Evolutionary conservation across 2,113 vertebrate genomes (phyloP).

Genomic region (western clawed frog (Xenopus tropicalis)): UCB_Xtro_10.0 CM004447.2:123819001-123819500

Average conservation of each 20-base stretch:
- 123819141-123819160: conserved; percentile 97
- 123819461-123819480: conserved; percentile 22
- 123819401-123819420: conserved; percentile 87
- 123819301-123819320: conserved; percentile 84
- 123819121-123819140: conserved; percentile 97
- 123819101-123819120: conserved; percentile 99
- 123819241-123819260: conserved; percentile 67
- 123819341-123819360: conserved; percentile 83
- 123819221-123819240: conserved; percentile 95
- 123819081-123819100: conserved; percentile 98
- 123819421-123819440: conserved; percentile 96
- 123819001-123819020: too few species aligned
- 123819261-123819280: conserved; percentile 72
- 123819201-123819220: conserved; percentile 80
- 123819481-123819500: conserved; percentile 85
- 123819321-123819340: conserved; percentile 87
- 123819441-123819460: conserved; percentile 70
- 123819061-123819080: conserved; percentile 96
- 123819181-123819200: conserved; percentile 70
- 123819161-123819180: conserved; percentile 85
- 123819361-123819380: conserved; percentile 87
- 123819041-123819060: conserved; percentile 92
- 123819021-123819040: conserved; percentile 63
- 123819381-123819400: conserved; percentile 88
- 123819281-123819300: conserved; percentile 76